Conservation (phyloP, 2,888 invertebrate genomes). For the Mythimna lalbum region DNA sequence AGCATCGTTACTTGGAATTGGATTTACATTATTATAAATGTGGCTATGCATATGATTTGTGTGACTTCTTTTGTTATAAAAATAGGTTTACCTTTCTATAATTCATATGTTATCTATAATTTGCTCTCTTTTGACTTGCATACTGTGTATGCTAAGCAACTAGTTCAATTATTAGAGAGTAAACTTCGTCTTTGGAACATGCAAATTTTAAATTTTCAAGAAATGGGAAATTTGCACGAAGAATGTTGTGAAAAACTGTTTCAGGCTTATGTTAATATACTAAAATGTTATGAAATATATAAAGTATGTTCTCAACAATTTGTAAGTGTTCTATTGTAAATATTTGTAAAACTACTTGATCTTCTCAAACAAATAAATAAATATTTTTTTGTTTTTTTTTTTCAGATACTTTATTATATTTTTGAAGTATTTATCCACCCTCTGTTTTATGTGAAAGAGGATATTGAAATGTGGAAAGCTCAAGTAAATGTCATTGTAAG, state of each 20-base stretch:
- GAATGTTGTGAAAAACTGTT: neutral
- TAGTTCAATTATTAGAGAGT: neutral
- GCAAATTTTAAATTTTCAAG: neutral
- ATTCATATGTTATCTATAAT: neutral
- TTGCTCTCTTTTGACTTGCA: neutral
- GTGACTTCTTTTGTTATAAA: neutral
- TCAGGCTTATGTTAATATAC: neutral
- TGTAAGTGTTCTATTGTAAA: neutral
- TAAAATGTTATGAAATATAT: neutral
- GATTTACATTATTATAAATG: neutral
- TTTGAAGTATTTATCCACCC: neutral
- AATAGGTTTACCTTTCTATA: neutral
- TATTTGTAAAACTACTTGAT: neutral
- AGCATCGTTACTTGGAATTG: constrained; percentile 22
- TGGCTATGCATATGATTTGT: neutral
- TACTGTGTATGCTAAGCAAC: neutral
- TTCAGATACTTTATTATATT: neutral
- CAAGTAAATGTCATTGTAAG: no score
- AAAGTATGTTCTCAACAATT: neutral
- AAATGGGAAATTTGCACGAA: neutral
- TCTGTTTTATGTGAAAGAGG: no score
- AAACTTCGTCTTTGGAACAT: neutral
- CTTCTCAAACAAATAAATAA: neutral
- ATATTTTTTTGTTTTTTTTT: neutral
- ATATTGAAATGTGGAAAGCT: no score